Evolutionary conservation across 2,888 invertebrate genomes (phyloP), one percentile per base, ranked within the genome.

Genomic region (Coleophora deauratella): DNA sequence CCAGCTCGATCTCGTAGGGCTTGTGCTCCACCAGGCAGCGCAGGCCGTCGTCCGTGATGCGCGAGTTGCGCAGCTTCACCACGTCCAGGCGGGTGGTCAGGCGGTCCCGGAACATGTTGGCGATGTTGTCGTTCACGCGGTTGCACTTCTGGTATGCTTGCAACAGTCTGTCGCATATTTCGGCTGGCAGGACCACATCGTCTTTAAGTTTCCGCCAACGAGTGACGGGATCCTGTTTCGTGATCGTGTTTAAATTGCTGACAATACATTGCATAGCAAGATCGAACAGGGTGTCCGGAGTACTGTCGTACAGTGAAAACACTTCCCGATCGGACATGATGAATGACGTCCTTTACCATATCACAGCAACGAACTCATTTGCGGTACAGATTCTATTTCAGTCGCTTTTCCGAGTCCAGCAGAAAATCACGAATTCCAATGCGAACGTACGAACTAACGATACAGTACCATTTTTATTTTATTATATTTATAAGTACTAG

Each of bases 11-110:
- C 49, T 92, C 91, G 10, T 87, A 77, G 32, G 95, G 87, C 50
- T 91, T 89, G 72, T 96, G 96, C 38, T 88, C 87, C 69, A 93
- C 79, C 11, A 97, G 75, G 39, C 89, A 88, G 51, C 88, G 86
- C 37, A 96, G 75, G 42, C 93, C 92, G 45, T 87, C 80, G 65
- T 93, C 92, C 9, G 91, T 91, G 35, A 96, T 88, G 32, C 88
- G 87, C 15, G 93, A 90, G 62, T 93, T 91, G 39, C 91, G 86
- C 50, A 96, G 79, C 59, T 88, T 88, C 9, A 95, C 89, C 43
- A 88, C 81, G 57, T 90, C 89, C 36, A 96, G 74, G 41, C 91
- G 88, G 9, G 94, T 93, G 27, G 88, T 86, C 32, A 72, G 66
- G n/a, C 86, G 86, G 66, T 94, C 91, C 49, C 88, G 79, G 65